Conservation (phyloP, 2,113 vertebrate species). For the Glareola pratincola region DNA sequence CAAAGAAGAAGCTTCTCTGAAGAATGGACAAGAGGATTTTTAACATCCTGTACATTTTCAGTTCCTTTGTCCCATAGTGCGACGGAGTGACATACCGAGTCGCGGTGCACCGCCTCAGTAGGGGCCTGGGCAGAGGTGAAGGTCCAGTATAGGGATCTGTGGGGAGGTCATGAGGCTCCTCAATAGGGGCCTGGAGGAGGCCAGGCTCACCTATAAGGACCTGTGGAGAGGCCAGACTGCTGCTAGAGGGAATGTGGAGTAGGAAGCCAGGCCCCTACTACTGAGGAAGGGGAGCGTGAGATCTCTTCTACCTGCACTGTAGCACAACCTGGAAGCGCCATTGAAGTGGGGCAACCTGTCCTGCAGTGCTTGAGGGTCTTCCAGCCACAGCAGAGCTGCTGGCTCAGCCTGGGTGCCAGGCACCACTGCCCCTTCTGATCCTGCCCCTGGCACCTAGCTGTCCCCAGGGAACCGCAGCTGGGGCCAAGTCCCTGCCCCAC, state of each 20-base stretch:
- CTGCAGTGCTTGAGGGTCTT: too few species aligned
- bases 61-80: not conserved
- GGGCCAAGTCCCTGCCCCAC: fast-evolving
- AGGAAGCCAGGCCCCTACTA: not conserved
- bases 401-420: fast-evolving
- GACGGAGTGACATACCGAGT: not conserved
- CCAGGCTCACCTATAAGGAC: not conserved
- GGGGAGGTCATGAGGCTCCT: too few species aligned
- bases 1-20: slow-evolving; percentile 34
- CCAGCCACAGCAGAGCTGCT: fast-evolving
- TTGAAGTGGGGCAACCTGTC: not conserved
- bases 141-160: not conserved
- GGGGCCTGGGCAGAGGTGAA: too few species aligned
- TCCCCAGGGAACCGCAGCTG: fast-evolving
- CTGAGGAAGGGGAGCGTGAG: fast-evolving
- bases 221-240: not conserved
- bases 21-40: not conserved
- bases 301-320: fast-evolving
- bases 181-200: too few species aligned
- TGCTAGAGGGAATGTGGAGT: not conserved
- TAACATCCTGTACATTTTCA: not conserved
- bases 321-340: not conserved
- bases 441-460: fast-evolving
- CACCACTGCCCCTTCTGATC: not conserved
- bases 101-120: fast-evolving